Evolutionary conservation across 1,140 invertebrate species (phyloP).

Genomic region (Trichonephila clavipes): DNA sequence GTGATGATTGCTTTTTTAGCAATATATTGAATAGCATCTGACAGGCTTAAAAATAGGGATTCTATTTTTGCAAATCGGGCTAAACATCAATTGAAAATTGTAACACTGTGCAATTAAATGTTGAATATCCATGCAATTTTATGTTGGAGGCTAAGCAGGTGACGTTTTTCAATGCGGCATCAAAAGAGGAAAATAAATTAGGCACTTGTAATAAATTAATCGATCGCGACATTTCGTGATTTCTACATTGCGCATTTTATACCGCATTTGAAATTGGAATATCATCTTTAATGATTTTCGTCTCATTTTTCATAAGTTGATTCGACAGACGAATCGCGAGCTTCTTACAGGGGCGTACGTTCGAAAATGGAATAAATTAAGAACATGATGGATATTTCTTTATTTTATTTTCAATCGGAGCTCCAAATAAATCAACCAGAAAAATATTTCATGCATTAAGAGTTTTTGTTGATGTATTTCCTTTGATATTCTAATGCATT

Average conservation of each 20-base stretch:
- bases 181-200: slow-evolving; percentile 18
- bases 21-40: too few species aligned
- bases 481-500: slow-evolving; percentile 8
- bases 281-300: slow-evolving; percentile 38
- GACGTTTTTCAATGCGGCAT: background rate
- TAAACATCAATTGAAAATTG: background rate
- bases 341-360: slow-evolving; percentile 20
- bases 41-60: too few species aligned
- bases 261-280: slow-evolving; percentile 44
- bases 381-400: slow-evolving; percentile 18
- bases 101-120: background rate
- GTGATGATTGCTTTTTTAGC: too few species aligned
- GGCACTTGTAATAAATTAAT: slow-evolving; percentile 22
- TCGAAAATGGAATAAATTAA: slow-evolving; percentile 37
- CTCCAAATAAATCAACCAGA: slow-evolving; percentile 22
- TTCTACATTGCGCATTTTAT: slow-evolving; percentile 27
- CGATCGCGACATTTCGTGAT: background rate
- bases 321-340: background rate
- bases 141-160: background rate
- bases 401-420: slow-evolving; percentile 17
- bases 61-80: too few species aligned
- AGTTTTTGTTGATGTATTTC: background rate
- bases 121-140: background rate
- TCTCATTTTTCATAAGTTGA: slow-evolving; percentile 52
- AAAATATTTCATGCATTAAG: background rate